Percentiles rank a stretch among this genome's conserved stretches.
phyloP scores from a whole-genome alignment of 2,888 invertebrate genomes.

The Nephrotoma appendiculata region DNA sequence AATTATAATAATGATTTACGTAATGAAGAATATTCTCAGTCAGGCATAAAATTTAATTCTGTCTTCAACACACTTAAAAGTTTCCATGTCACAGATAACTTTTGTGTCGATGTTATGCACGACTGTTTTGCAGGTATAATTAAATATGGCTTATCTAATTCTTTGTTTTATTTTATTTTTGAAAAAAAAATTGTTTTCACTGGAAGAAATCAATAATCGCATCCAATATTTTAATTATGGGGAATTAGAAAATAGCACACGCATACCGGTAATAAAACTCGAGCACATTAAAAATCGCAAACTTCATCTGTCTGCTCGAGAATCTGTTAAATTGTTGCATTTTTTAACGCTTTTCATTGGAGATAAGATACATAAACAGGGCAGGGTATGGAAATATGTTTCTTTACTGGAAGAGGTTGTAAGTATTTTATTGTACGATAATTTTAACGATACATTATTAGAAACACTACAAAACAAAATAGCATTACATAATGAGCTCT shows the following conservation, averaged over 20 bases:
- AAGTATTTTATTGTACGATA: too few species aligned
- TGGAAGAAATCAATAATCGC: neutral
- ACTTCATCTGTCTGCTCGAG: neutral
- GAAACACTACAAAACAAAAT: too few species aligned
- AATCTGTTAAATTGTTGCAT: neutral
- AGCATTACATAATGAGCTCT: neutral
- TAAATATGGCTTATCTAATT: conserved; percentile 3
- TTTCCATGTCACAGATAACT: conserved; percentile 3
- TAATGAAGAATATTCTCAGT: neutral
- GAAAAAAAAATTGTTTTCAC: neutral
- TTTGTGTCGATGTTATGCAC: conserved; percentile 2
- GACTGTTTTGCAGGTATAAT: neutral
- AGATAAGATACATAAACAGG: too few species aligned
- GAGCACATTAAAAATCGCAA: neutral
- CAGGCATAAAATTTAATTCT: neutral
- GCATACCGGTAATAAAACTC: neutral
- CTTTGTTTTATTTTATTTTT: neutral
- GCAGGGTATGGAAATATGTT: too few species aligned
- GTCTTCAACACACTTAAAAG: neutral
- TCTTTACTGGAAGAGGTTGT: too few species aligned
- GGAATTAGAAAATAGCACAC: too few species aligned
- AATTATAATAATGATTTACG: neutral
- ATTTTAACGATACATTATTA: too few species aligned
- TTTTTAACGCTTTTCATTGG: neutral
- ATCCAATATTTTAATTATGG: neutral